Evolutionary conservation across 2,888 invertebrate species (phyloP), one percentile per base, ranked within the genome.

Genomic region (Empis stercorea): DNA sequence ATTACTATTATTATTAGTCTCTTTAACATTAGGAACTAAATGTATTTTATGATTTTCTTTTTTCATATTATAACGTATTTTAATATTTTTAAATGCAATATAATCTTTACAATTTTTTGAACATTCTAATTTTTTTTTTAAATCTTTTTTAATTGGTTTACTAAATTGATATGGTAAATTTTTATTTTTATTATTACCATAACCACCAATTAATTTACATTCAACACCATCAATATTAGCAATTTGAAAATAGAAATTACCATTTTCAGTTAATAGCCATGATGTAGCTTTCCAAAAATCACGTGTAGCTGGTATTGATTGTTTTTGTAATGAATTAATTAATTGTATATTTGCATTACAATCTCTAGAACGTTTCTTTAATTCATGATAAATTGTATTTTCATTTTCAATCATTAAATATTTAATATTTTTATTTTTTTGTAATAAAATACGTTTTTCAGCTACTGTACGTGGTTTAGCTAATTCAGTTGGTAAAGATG

Each of bases 381-480:
- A 45, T 48, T 68, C 68, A 14, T 62, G 55, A 46, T 60, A 68
- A 16, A 70, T 59, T 5, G 61, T 64, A 1, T 63, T 63, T 49
- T 70, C 67, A 47, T 69, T 71, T 51, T 71, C 70, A 23, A 70
- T 66, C 15, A 71, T 64, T 10, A 62, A 58, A 52, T 65, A 60
- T 42, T 65, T 68, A n/a, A 61, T 55, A 47, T 61, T 64, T 48
- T 59, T 62, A 1, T 55, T 62, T 36, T 56, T 57, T 52, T 71
- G 69, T 36, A 74, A 54, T 49, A 73, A 63, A 44, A 60, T 60
- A 10, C 75, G 62, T 47, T 74, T 71, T 55, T 76, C 74, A 1
- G 75, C 76, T 3, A 76, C 66, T 0, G 76, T 76, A 51, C 75
- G 70, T 3, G 74, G 63, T 48, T 72, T 71, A 17, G 63, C 61